Evolutionary conservation across 2,888 invertebrate genomes (phyloP).

Genomic region (Smittia aterrima): DNA sequence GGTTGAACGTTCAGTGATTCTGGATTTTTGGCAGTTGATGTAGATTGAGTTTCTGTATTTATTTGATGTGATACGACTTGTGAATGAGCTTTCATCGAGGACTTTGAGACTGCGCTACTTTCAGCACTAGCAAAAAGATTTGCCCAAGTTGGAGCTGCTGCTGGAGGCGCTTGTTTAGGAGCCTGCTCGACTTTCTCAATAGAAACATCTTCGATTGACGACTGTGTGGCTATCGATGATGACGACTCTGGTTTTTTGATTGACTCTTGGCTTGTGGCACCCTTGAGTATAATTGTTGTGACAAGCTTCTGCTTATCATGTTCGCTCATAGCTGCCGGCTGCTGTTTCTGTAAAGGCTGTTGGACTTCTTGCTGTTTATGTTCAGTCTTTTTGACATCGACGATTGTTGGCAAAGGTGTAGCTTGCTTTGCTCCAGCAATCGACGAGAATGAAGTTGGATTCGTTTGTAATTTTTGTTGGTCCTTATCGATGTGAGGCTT

Average conservation of each 20-base stretch:
- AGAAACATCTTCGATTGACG: no score
- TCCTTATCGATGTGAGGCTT: neutral
- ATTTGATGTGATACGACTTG: neutral
- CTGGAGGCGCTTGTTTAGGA: no score
- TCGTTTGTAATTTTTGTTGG: neutral
- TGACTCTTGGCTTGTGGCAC: neutral
- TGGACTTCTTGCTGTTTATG: neutral
- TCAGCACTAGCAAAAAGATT: neutral
- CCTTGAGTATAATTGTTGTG: neutral
- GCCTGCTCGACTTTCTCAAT: neutral
- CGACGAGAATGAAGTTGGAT: neutral
- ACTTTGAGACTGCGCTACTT: neutral
- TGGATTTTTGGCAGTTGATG: conserved; percentile 6
- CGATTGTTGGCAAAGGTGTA: neutral
- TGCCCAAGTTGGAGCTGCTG: neutral
- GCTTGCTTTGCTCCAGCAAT: neutral
- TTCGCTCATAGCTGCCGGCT: neutral
- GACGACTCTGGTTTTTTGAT: neutral
- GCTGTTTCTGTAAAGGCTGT: neutral
- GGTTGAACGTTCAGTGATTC: conserved; percentile 2
- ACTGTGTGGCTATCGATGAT: neutral
- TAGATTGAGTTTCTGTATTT: neutral
- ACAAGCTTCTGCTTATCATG: conserved; percentile 6
- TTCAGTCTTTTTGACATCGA: conserved; percentile 8
- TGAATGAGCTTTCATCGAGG: neutral